Evolutionary conservation across 2,888 invertebrate genomes (phyloP), one percentile per base, ranked within the genome.

Genomic region (Zhuqinia jingwanae): DNA sequence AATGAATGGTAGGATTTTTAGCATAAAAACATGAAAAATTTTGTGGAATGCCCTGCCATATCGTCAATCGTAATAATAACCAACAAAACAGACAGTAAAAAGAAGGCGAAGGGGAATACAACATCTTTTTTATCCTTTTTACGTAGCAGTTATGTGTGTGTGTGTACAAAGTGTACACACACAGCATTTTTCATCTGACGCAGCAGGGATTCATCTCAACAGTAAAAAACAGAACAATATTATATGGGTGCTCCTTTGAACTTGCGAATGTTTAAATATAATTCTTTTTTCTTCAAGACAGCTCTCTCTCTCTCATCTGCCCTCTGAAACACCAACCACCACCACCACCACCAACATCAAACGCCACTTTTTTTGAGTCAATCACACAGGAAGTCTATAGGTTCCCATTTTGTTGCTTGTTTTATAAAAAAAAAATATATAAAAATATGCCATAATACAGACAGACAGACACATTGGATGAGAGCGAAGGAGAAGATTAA

Each of bases 211-310:
- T 79, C 79, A 79, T 85, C 79, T 85, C 79, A 85, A 73, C 85
- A 85, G 79, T 85, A 85, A 85, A n/a, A n/a, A 85, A 75, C 85
- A 79, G 75, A 79, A 79, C 79, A 85, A 79, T 85, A 58, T 73
- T 85, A 85, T 79, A 79, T 85, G 85, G 85, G 79, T 68, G 85
- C 79, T 85, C 85, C 79, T 85, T 85, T 85, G 85, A 85, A 85
- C 85, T 85, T 85, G 85, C 79, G 85, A 85, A 85, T 85, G 84
- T 85, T 85, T 85, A 85, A 85, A 85, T 85, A 85, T 85, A 85
- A 85, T 85, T 85, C 85, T 85, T 85, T 85, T 56, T 22, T n/a
- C n/a, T 60, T 25, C 20, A 65, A 60, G 85, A 85, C 79, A 85
- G 85, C 75, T 79, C 56, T 42, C 77, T 17, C 36, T 13, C 75